A percentile compares a stretch with the other conserved stretches of the same genome.
phyloP scores from a whole-genome alignment of 1,140 invertebrate species.

The Panagrolaimus sp. region DNA sequence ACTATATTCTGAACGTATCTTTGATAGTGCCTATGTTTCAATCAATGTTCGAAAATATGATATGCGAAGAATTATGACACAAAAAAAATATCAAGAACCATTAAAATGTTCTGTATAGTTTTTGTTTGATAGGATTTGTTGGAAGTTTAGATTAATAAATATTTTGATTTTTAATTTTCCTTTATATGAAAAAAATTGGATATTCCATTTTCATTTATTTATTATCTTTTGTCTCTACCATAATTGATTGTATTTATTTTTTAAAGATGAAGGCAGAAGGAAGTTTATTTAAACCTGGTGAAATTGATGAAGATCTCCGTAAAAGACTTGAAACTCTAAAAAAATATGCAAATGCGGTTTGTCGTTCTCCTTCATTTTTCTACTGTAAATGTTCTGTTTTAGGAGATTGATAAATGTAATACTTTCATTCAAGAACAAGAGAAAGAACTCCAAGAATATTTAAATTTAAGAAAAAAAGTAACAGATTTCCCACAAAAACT shows the following conservation, averaged over 20 bases:
- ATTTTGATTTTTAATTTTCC: not conserved
- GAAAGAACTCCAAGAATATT: not conserved
- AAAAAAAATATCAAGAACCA: conserved; percentile 24
- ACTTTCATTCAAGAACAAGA: not conserved
- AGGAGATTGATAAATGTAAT: conserved; percentile 7
- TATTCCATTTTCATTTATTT: conserved; percentile 10
- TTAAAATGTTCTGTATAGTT: conserved; percentile 14
- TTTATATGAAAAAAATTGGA: not conserved
- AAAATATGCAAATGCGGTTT: not conserved
- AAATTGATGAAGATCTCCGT: not conserved
- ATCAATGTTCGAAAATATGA: conserved; percentile 56
- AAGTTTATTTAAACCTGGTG: not conserved
- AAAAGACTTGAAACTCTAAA: not conserved
- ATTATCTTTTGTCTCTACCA: not conserved
- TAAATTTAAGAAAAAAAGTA: not conserved
- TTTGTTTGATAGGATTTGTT: not conserved
- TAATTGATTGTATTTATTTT: too few relatives aligned
- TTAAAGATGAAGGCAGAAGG: not conserved
- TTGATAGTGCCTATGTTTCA: conserved; percentile 49
- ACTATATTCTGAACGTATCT: conserved; percentile 43
- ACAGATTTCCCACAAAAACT: not conserved
- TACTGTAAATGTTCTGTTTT: not conserved
- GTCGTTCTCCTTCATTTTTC: not conserved
- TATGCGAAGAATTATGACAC: conserved; percentile 54
- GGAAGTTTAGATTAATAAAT: not conserved